Percentiles rank a stretch among this genome's conserved stretches.
phyloP scores from a whole-genome alignment of 2,888 invertebrate species.

The Epirrhoe tristata region DNA sequence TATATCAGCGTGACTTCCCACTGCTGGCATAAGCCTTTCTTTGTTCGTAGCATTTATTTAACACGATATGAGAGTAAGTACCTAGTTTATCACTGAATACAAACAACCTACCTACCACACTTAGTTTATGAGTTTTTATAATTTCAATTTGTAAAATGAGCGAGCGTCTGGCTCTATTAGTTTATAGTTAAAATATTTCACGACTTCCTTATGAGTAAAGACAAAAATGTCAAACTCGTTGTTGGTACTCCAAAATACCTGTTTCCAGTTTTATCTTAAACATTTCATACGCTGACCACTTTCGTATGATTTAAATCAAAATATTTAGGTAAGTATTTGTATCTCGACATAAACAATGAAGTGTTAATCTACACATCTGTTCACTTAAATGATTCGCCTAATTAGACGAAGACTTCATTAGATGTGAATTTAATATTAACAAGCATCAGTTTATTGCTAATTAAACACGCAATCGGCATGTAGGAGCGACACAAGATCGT shows the following conservation, averaged over 20 bases:
- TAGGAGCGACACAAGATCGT: conserved; percentile 14
- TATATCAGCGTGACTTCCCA: neutral
- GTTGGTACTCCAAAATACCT: too few species aligned
- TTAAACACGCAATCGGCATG: conserved; percentile 18
- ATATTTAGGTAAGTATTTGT: too few species aligned
- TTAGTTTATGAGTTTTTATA: neutral
- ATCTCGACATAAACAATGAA: neutral
- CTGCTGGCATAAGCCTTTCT: neutral
- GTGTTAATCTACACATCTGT: neutral
- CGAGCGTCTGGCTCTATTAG: neutral
- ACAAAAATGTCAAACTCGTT: too few species aligned
- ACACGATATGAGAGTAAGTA: neutral
- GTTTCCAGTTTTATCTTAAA: too few species aligned
- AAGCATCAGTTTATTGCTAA: conserved; percentile 16
- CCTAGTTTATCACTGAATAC: neutral
- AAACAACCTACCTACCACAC: neutral
- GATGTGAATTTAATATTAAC: conserved; percentile 15
- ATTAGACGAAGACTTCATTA: conserved; percentile 5
- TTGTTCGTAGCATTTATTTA: neutral
- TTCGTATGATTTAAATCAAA: too few species aligned
- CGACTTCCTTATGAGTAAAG: too few species aligned
- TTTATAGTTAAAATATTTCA: too few species aligned
- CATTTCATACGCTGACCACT: too few species aligned
- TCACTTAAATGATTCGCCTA: neutral
- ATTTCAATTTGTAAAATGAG: neutral